Percentiles rank a stretch among this genome's conserved stretches.
Evolutionary conservation across 2,113 vertebrate genomes (phyloP).

Genomic region (Propithecus coquereli): DNA sequence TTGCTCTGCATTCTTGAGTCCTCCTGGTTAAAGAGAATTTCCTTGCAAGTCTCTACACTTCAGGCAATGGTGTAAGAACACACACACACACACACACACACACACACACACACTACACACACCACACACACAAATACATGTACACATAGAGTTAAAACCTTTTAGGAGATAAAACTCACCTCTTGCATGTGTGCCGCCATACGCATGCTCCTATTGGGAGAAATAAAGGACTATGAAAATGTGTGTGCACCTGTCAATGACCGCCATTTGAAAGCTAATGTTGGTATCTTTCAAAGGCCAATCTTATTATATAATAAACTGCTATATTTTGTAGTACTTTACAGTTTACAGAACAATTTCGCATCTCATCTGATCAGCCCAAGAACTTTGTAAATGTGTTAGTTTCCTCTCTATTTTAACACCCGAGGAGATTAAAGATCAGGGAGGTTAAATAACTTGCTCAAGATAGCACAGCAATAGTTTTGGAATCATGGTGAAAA

Average conservation of each 20-base stretch:
- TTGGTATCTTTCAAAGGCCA: neutral
- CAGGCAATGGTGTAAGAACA: neutral
- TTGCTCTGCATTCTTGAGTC: constrained; percentile 22
- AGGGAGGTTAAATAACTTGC: neutral
- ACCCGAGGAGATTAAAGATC: neutral
- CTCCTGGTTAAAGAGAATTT: constrained; percentile 19
- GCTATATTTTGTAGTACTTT: neutral
- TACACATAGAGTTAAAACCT: neutral
- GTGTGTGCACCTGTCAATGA: neutral
- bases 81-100: neutral
- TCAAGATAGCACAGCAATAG: neutral
- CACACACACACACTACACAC: neutral
- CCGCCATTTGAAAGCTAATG: neutral
- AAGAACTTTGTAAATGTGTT: neutral
- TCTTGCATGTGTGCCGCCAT: neutral
- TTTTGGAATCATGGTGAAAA: neutral
- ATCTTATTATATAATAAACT: neutral
- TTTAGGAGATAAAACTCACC: neutral
- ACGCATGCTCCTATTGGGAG: neutral
- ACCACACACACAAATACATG: neutral
- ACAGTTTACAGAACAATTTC: neutral
- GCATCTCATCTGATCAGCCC: neutral
- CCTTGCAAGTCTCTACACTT: neutral
- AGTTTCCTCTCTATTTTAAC: neutral
- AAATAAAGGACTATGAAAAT: neutral